phyloP scores from a whole-genome alignment of 2,888 invertebrate genomes.

The Drosophila neutralis region DNA sequence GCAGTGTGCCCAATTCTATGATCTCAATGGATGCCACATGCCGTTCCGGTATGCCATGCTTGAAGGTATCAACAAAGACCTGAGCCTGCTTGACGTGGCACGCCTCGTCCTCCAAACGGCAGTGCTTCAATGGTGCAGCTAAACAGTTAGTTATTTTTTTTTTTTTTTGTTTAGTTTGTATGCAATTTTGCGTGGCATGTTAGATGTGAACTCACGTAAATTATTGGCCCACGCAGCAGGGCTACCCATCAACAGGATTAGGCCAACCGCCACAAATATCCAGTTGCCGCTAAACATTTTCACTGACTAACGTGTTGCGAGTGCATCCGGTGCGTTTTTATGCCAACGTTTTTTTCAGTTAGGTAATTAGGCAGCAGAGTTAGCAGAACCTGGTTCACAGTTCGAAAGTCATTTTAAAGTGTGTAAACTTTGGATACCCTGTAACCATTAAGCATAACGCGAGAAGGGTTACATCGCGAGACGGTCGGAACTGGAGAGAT shows the following conservation, averaged over 20 bases:
- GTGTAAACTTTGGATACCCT: constrained; percentile 3
- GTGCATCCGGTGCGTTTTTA: constrained; percentile 36
- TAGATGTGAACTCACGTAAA: constrained; percentile 19
- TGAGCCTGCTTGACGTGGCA: constrained; percentile 59
- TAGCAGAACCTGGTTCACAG: constrained; percentile 4
- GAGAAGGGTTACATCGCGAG: neutral
- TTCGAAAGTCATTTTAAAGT: neutral
- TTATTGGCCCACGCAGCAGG: neutral
- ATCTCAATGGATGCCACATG: constrained; percentile 55
- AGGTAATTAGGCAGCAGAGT: neutral
- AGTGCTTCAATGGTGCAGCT: constrained; percentile 64
- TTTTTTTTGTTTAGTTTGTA: neutral
- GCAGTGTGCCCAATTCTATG: constrained; percentile 49
- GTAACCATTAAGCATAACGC: too few species aligned
- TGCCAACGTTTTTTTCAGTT: constrained; percentile 6
- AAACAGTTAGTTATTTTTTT: neutral
- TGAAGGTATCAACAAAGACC: constrained; percentile 32
- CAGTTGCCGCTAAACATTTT: constrained; percentile 23
- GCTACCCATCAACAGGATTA: neutral
- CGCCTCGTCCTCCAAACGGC: constrained; percentile 58
- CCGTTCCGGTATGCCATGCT: constrained; percentile 52
- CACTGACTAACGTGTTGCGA: constrained; percentile 28
- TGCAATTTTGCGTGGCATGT: neutral
- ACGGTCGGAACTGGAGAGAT: neutral
- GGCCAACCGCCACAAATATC: neutral